Evolutionary conservation across 2,113 vertebrate species (phyloP).

Genomic region (Caracal caracal): DNA sequence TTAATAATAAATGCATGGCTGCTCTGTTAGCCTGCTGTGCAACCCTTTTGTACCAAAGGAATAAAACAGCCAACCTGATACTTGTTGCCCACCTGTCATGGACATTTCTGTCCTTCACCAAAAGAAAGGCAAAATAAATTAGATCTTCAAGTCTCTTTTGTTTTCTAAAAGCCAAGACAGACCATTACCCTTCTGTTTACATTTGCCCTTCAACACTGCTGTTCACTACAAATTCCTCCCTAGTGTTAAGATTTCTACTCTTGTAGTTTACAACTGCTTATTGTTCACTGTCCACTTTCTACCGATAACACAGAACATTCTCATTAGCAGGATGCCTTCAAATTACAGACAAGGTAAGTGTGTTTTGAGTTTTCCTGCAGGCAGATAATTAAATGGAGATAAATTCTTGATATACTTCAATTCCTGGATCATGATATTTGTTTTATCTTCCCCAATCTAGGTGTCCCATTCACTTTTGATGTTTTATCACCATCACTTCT

Average conservation of each 20-base stretch:
- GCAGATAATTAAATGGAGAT: not conserved
- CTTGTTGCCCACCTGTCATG: constrained; percentile 31
- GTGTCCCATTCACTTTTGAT: not conserved
- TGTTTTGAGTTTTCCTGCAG: constrained; percentile 42
- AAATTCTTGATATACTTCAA: not conserved
- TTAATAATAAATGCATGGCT: constrained; percentile 61
- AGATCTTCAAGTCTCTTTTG: constrained; percentile 17
- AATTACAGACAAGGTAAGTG: not conserved
- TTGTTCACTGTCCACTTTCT: constrained; percentile 23
- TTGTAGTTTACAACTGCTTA: not conserved
- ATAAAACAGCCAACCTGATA: constrained; percentile 68
- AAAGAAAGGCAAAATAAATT: constrained; percentile 62
- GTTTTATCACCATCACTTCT: constrained; percentile 5
- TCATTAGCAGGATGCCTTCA: constrained; percentile 29
- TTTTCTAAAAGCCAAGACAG: constrained; percentile 59
- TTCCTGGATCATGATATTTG: constrained; percentile 6
- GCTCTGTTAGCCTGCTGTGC: constrained; percentile 60
- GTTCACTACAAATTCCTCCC: constrained; percentile 23
- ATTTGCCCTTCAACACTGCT: constrained; percentile 56
- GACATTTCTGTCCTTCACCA: constrained; percentile 50
- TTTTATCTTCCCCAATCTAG: not conserved
- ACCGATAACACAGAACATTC: constrained; percentile 12
- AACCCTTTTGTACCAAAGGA: constrained; percentile 70
- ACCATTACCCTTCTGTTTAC: constrained; percentile 37
- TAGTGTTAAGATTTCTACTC: not conserved